phyloP scores from a whole-genome alignment of 2,888 invertebrate genomes.

The Leptura quadrifasciata region DNA sequence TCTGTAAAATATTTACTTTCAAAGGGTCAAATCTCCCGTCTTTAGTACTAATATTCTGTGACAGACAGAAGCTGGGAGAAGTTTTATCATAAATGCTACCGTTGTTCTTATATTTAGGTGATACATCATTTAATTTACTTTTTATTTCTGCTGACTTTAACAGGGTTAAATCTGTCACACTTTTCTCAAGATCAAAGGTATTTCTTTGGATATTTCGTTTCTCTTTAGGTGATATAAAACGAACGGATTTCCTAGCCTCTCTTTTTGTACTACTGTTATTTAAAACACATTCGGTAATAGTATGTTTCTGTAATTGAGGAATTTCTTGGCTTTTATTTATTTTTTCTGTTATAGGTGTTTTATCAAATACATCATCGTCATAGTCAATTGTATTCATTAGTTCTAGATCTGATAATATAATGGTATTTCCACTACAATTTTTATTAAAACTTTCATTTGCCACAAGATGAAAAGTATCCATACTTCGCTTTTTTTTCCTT shows the following conservation, averaged over 20 bases:
- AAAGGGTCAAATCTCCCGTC: background rate
- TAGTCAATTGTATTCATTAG: background rate
- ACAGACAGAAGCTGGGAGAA: background rate
- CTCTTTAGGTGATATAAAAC: background rate
- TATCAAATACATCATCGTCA: constrained; percentile 7
- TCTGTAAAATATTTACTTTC: background rate
- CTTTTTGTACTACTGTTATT: background rate
- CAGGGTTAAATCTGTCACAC: background rate
- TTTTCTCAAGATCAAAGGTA: constrained; percentile 13
- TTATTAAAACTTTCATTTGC: background rate
- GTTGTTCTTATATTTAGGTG: background rate
- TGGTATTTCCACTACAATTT: background rate
- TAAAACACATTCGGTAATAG: background rate
- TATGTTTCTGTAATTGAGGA: background rate
- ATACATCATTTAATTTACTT: too few relatives aligned
- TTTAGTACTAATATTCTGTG: background rate
- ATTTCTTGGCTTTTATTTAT: background rate
- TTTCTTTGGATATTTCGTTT: constrained; percentile 17
- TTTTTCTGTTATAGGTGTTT: background rate
- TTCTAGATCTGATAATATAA: background rate
- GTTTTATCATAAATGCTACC: background rate
- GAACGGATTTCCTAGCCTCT: constrained; percentile 20
- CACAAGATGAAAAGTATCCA: background rate
- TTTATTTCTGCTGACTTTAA: background rate
- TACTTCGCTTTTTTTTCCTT: background rate